A percentile compares a stretch with the other conserved stretches of the same genome.
Conservation (phyloP, 92 coral and sea anemone genomes). For the Blastomussa wellsi region DNA sequence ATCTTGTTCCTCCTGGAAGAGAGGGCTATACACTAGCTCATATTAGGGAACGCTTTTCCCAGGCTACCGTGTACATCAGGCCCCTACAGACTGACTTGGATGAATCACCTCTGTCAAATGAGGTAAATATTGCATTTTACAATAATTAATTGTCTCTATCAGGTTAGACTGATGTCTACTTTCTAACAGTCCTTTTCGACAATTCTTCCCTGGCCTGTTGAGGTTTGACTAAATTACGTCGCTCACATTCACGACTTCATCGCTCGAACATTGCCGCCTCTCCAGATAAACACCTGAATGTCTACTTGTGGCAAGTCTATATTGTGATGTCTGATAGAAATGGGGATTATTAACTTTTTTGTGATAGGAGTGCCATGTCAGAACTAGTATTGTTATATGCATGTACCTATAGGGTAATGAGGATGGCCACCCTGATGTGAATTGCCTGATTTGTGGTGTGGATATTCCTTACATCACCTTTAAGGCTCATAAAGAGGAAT, state of each 20-base stretch:
- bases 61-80: slow-evolving; percentile 58
- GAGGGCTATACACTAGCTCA: slow-evolving; percentile 64
- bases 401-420: slow-evolving; percentile 32
- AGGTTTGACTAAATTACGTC: too few species aligned
- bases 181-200: too few species aligned
- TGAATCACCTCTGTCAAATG: slow-evolving; percentile 46
- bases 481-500: slow-evolving; percentile 42
- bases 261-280: not conserved
- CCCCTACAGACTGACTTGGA: slow-evolving; percentile 59
- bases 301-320: too few species aligned
- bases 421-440: slow-evolving; percentile 28
- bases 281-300: too few species aligned
- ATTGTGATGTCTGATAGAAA: too few species aligned
- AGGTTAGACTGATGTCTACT: too few species aligned
- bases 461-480: slow-evolving; percentile 27
- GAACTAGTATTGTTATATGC: too few species aligned
- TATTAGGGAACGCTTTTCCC: slow-evolving; percentile 55
- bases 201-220: too few species aligned
- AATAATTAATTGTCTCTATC: not conserved
- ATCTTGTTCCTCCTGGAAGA: slow-evolving; percentile 56
- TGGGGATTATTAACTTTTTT: too few species aligned
- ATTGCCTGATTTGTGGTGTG: slow-evolving; percentile 33
- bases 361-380: too few species aligned
- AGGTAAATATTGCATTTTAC: slow-evolving; percentile 37
- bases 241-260: not conserved